Evolutionary conservation across 2,888 invertebrate genomes (phyloP), one percentile per base, ranked within the genome.

Genomic region (Luperina nickerlii): DNA sequence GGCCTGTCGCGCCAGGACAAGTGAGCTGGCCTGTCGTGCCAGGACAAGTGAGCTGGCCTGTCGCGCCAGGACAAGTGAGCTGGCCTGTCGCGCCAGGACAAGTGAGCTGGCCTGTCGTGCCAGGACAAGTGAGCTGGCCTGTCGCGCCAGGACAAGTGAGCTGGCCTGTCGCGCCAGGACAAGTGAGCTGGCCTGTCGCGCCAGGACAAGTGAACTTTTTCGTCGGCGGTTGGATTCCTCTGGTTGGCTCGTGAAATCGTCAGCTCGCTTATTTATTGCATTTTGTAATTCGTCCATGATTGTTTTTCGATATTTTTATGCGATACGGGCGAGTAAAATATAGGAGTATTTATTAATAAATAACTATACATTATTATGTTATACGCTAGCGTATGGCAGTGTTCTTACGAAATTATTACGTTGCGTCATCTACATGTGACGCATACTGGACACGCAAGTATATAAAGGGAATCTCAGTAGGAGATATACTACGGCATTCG

Each of bases 1-100:
- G 32, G 32, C 32, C 32, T 32, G 3, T 38, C 38, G 38, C 38
- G 38, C 38, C 38, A 38, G 38, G 38, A 38, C 38, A 38, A 38
- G 38, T 38, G 32, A 32, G 32, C 32, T 32, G 32, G 32, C 42
- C 6, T 42, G 81, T 98, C 98, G 90, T 97, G 96, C 7, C 95
- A 94, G 87, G 96, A 96, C 73, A 94, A 96, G 93, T 96, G 95
- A 96, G 45, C 11, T 45, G 42, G 32, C 42, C 6, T 42, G 81
- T 98, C 98, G 90, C 97, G 96, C 7, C 95, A 94, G 87, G 96
- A 96, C 73, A 94, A 96, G 93, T 96, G 95, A 96, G 45, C 11
- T 45, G 7, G 42, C 98, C 82, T 98, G 81, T 42, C 9, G 42
- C 42, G 38, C 2, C 2, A 38, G 38, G 38, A 38, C 38, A 38